These are phyloP conservation scores for Pampus argenteus DNA, from an alignment of 2,797 vertebrate genomes.

Conservation along the genomic window DNA sequence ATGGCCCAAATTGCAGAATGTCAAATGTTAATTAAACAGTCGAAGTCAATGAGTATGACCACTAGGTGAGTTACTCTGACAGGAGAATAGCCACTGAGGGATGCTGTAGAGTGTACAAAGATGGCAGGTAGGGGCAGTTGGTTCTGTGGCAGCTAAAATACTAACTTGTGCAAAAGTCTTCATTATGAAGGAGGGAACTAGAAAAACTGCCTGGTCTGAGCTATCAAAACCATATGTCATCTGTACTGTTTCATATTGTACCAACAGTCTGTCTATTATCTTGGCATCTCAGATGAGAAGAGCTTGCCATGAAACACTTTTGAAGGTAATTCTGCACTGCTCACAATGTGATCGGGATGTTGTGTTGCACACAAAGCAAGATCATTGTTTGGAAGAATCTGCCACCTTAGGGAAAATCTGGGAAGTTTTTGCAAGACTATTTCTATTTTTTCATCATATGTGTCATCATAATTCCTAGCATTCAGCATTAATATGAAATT, in stretches of 20 bases:
- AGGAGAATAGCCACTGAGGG: neutral
- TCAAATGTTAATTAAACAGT: neutral
- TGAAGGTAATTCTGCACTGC: slow-evolving; percentile 7
- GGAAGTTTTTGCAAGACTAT: slow-evolving; percentile 17
- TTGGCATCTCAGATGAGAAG: slow-evolving; percentile 1
- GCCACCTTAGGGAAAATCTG: slow-evolving; percentile 14
- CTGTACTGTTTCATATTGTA: slow-evolving; percentile 14
- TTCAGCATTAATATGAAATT: slow-evolving; percentile 41
- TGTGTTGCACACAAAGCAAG: slow-evolving; percentile 11
- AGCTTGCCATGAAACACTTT: slow-evolving; percentile 1
- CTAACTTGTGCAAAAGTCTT: slow-evolving; percentile 48
- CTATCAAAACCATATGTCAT: slow-evolving; percentile 22
- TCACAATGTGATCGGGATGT: neutral
- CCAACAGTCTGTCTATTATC: neutral
- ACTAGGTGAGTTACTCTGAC: neutral
- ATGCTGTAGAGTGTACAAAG: neutral
- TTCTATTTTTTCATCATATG: slow-evolving; percentile 22
- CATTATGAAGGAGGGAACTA: slow-evolving; percentile 22
- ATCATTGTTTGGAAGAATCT: slow-evolving; percentile 23
- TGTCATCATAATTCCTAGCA: slow-evolving; percentile 38
- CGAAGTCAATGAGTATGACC: neutral
- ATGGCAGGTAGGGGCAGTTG: slow-evolving; percentile 22
- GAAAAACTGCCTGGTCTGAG: slow-evolving; percentile 27
- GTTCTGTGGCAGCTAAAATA: slow-evolving; percentile 45
- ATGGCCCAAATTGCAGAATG: neutral